Evolutionary conservation across 2,113 vertebrate species (phyloP), one percentile per base, ranked within the genome.

Genomic region (Orthochromis malagaraziensis): DNA sequence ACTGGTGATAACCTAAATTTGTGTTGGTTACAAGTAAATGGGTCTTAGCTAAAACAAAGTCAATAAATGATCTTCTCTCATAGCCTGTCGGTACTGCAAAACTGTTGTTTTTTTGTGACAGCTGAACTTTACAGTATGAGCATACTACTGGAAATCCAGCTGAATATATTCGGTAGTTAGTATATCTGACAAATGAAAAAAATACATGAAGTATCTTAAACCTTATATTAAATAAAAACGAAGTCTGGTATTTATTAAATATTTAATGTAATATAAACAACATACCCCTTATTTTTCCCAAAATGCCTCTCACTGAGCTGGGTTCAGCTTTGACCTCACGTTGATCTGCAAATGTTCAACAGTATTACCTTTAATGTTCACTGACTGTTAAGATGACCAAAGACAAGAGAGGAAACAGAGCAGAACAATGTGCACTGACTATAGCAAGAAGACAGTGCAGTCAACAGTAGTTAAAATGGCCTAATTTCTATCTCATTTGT

Each of bases 281-380:
- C 73, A 80, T 94, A 98, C 98, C 98, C 97, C 97, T 96, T 85
- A 99, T 96, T 96, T 97, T 98, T 93, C 98, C 98, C 93, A 99
- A 93, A 75, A 99, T 97, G 94, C 98, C 98, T 93, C 96, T 97
- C 85, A 95, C 91, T 21, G 98, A 97, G 93, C 91, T 97, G 84
- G 97, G 92, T 81, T 98, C 97, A 79, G 96, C 87, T 95, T 99
- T 99, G 86, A 96, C 96, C 26, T 99, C 98, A 89, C 93, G 95
- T 87, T 96, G 97, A 92, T 96, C 97, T 98, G 89, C 31, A 91
- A 94, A 88, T 9, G 82, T 81, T 31, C 1, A 83, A 40, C 29
- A 53, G 21, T 47, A 47, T 26, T 75, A 47, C 21, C 9, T 29
- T 73, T 47, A 73, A 73, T 47, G 65, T 6, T 70, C 13, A 47